Evolutionary conservation across 2,888 invertebrate species (phyloP).

Genomic region (Hermaeophaga mercurialis): DNA sequence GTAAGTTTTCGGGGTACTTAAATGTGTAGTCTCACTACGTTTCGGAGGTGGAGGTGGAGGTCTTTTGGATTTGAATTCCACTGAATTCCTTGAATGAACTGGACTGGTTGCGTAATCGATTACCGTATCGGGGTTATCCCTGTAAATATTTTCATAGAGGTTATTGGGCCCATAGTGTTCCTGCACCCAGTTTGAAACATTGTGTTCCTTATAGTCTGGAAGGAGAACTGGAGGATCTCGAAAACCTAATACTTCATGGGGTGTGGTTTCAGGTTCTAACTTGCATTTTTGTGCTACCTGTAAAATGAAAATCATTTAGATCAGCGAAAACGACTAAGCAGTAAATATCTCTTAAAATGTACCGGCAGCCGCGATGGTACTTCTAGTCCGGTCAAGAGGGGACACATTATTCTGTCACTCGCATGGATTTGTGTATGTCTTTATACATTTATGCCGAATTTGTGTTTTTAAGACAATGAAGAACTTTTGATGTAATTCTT

Average conservation of each 20-base stretch:
- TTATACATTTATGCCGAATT: too few species aligned
- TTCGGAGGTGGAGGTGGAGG: slow-evolving; percentile 91
- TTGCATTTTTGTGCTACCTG: slow-evolving; percentile 93
- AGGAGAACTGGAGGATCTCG: slow-evolving; percentile 76
- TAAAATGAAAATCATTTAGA: not conserved
- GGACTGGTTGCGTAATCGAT: slow-evolving; percentile 59
- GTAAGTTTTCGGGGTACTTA: slow-evolving; percentile 63
- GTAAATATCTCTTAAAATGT: too few species aligned
- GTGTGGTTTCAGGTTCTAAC: slow-evolving; percentile 83
- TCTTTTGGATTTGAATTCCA: slow-evolving; percentile 60
- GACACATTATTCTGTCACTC: too few species aligned
- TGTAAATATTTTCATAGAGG: slow-evolving; percentile 78
- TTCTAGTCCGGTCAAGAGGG: too few species aligned
- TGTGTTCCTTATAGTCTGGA: slow-evolving; percentile 78
- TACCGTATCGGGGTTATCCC: slow-evolving; percentile 55
- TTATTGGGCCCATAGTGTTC: slow-evolving; percentile 81
- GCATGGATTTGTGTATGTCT: too few species aligned
- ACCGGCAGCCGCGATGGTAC: too few species aligned
- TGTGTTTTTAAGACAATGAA: too few species aligned
- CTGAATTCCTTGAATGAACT: slow-evolving; percentile 42
- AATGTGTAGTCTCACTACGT: slow-evolving; percentile 84
- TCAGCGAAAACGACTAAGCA: too few species aligned
- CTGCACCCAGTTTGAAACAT: slow-evolving; percentile 88
- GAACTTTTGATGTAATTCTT: too few species aligned
- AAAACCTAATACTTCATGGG: slow-evolving; percentile 90